Evolutionary conservation across 2,797 vertebrate species (phyloP).

Genomic region (Spinibarbus caldwelli): DNA sequence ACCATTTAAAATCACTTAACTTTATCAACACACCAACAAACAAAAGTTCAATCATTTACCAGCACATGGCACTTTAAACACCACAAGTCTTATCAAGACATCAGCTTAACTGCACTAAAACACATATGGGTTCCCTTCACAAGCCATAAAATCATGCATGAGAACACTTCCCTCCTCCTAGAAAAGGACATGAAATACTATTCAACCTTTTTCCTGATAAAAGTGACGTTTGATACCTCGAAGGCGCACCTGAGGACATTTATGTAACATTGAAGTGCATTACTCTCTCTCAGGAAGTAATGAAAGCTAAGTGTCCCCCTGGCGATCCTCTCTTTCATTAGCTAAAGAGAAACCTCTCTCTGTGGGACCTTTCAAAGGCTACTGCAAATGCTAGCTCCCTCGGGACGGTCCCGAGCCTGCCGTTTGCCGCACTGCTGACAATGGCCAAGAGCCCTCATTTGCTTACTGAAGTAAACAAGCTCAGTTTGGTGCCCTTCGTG

Average conservation of each 20-base stretch:
- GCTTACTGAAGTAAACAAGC: slow-evolving; percentile 29
- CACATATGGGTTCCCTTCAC: no score
- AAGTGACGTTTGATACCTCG: background rate
- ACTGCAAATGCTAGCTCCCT: slow-evolving; percentile 34
- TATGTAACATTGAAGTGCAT: slow-evolving; percentile 16
- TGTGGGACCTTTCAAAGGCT: slow-evolving; percentile 5
- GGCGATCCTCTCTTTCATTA: slow-evolving; percentile 26
- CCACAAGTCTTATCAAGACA: background rate
- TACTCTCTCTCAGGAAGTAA: slow-evolving; percentile 25
- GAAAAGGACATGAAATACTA: background rate
- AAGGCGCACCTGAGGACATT: background rate
- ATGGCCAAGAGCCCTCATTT: slow-evolving; percentile 17
- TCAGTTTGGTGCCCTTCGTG: background rate
- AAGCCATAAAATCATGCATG: slow-evolving; percentile 8
- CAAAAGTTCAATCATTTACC: background rate
- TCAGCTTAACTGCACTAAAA: background rate
- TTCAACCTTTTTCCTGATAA: slow-evolving; percentile 2
- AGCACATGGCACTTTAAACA: background rate
- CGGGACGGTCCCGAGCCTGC: background rate
- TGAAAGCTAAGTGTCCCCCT: slow-evolving; percentile 25
- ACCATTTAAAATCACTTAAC: background rate
- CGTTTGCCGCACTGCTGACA: slow-evolving; percentile 6
- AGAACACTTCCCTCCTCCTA: background rate
- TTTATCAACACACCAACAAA: background rate
- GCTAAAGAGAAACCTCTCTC: slow-evolving; percentile 21